These are phyloP conservation scores for Porites lutea DNA, from an alignment of 64 coral and sea anemone species.

Conservation along the genomic window DNA sequence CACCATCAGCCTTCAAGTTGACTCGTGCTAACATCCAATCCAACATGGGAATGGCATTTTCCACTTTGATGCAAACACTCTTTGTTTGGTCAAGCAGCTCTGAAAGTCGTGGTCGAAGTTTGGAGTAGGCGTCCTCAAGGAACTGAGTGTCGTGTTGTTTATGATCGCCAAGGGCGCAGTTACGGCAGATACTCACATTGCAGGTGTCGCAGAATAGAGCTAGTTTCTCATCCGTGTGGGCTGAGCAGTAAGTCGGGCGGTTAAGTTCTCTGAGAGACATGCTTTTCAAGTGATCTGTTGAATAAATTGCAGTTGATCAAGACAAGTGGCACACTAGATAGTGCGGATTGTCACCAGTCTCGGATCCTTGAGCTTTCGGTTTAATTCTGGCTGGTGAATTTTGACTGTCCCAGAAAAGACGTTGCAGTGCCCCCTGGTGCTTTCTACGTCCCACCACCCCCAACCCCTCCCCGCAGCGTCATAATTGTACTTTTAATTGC, in stretches of 20 bases:
- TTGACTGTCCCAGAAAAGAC: no score
- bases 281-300: constrained; percentile 49
- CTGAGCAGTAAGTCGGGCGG: constrained; percentile 45
- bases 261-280: constrained; percentile 71
- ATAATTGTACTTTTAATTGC: no score
- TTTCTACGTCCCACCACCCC: no score
- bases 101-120: constrained; percentile 44
- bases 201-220: constrained; percentile 65
- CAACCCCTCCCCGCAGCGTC: no score
- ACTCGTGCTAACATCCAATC: constrained; percentile 69
- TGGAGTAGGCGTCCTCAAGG: constrained; percentile 21
- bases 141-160: constrained; percentile 52
- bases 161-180: constrained; percentile 63
- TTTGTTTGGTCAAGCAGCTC: constrained; percentile 57
- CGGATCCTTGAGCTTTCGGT: no score
- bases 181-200: constrained; percentile 69
- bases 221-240: constrained; percentile 52
- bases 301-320: neutral
- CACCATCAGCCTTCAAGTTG: constrained; percentile 57
- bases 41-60: constrained; percentile 66
- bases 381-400: no score
- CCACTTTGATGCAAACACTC: constrained; percentile 45
- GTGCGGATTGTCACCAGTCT: no score
- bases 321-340: no score
- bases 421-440: no score